These are phyloP conservation scores for Hylia prasina DNA, from an alignment of 2,113 vertebrate species.

Conservation along the genomic window DNA sequence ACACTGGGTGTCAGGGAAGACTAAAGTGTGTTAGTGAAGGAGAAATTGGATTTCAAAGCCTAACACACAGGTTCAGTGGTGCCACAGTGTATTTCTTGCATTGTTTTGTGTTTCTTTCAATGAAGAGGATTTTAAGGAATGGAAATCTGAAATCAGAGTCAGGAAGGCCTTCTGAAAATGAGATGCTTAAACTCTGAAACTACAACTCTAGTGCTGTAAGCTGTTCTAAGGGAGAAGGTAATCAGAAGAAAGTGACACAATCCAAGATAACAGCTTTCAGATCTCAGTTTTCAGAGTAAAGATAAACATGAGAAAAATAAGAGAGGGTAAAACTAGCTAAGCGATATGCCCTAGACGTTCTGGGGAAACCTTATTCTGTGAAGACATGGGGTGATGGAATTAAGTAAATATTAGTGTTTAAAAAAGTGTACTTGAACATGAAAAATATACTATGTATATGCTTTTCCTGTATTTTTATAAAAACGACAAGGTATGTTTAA, in stretches of 20 bases:
- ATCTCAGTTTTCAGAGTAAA: background rate
- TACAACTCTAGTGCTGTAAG: fast-evolving
- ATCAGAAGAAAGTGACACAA: background rate
- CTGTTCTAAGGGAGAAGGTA: background rate
- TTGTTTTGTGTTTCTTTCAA: background rate
- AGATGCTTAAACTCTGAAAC: background rate
- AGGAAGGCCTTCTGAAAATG: background rate
- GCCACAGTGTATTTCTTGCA: background rate
- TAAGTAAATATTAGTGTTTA: background rate
- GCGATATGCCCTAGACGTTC: background rate
- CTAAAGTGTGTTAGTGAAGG: background rate
- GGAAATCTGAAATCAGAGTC: background rate
- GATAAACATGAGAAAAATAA: background rate
- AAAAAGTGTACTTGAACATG: background rate
- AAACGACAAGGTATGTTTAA: background rate
- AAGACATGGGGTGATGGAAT: background rate
- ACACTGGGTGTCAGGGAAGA: background rate
- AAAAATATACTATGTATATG: background rate
- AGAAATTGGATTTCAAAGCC: background rate
- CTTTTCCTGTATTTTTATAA: background rate
- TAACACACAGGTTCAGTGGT: background rate
- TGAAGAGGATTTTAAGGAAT: background rate
- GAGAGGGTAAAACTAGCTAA: background rate
- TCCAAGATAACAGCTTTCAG: background rate
- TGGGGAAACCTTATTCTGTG: background rate